phyloP scores from a whole-genome alignment of 2,113 vertebrate genomes.

The Climacteris rufus region DNA sequence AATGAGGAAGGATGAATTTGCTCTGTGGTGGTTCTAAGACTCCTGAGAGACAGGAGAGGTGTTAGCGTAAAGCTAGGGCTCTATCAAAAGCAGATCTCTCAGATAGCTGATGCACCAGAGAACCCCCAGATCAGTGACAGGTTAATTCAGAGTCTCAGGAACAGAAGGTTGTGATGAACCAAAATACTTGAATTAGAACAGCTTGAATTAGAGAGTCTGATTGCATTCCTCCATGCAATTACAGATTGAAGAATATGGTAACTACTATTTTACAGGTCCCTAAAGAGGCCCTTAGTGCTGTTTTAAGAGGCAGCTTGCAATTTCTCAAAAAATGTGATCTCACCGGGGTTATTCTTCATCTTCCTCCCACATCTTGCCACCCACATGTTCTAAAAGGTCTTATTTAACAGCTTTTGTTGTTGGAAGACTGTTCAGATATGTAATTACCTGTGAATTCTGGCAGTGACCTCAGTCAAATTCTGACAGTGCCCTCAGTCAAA shows the following conservation, averaged over 20 bases:
- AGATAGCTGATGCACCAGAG: rapidly evolving
- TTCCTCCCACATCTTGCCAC: neutral
- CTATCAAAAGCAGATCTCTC: neutral
- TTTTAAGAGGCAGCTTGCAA: neutral
- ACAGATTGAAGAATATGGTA: neutral
- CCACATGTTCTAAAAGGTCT: neutral
- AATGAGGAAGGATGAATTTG: neutral
- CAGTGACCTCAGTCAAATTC: neutral
- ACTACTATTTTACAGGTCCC: neutral
- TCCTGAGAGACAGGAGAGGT: neutral
- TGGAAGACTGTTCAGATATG: neutral
- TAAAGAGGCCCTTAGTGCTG: neutral
- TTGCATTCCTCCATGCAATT: neutral
- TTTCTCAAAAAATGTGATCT: neutral
- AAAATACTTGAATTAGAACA: neutral
- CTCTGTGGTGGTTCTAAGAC: neutral
- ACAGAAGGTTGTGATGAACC: neutral
- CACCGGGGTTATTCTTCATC: neutral
- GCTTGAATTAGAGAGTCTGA: neutral
- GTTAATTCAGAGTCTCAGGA: neutral
- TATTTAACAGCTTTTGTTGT: neutral
- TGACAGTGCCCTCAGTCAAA: neutral
- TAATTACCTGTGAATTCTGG: neutral
- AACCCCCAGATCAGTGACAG: rapidly evolving
- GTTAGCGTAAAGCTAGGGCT: neutral